Evolutionary conservation across 2,113 vertebrate genomes (phyloP).

Genomic region (Vombatus ursinus): DNA sequence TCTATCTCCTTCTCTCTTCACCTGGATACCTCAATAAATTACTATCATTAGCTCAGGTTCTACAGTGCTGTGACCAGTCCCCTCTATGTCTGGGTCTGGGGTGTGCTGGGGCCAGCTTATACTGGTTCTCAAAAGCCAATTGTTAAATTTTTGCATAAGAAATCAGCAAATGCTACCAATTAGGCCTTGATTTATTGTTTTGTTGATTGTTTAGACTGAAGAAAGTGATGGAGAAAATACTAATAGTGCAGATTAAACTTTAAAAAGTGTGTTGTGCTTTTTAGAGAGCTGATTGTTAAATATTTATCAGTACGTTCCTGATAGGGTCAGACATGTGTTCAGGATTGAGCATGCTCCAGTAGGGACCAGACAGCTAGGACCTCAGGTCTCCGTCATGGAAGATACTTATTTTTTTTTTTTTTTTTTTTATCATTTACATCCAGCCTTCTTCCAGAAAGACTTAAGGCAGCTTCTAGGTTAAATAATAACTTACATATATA

Average conservation of each 20-base stretch:
- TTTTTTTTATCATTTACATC: too few species aligned
- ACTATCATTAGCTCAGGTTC: neutral
- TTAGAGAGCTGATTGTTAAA: neutral
- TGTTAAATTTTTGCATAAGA: neutral
- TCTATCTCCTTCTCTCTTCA: neutral
- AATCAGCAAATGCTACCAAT: neutral
- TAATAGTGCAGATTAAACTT: neutral
- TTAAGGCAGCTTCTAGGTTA: too few species aligned
- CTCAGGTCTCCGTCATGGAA: neutral
- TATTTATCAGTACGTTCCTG: neutral
- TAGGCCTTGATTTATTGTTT: neutral
- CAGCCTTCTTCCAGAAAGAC: too few species aligned
- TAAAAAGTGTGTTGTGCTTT: neutral
- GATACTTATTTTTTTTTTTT: too few species aligned
- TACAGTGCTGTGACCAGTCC: neutral
- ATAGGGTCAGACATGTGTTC: neutral
- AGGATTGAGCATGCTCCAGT: neutral
- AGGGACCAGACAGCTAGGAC: neutral
- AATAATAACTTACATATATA: neutral
- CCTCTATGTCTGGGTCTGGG: neutral
- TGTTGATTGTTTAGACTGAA: neutral
- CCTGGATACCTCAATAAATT: neutral
- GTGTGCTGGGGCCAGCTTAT: neutral
- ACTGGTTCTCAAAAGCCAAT: neutral
- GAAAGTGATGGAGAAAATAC: neutral